Evolutionary conservation across 2,113 vertebrate genomes (phyloP).

Genomic region (Macrotus californicus): DNA sequence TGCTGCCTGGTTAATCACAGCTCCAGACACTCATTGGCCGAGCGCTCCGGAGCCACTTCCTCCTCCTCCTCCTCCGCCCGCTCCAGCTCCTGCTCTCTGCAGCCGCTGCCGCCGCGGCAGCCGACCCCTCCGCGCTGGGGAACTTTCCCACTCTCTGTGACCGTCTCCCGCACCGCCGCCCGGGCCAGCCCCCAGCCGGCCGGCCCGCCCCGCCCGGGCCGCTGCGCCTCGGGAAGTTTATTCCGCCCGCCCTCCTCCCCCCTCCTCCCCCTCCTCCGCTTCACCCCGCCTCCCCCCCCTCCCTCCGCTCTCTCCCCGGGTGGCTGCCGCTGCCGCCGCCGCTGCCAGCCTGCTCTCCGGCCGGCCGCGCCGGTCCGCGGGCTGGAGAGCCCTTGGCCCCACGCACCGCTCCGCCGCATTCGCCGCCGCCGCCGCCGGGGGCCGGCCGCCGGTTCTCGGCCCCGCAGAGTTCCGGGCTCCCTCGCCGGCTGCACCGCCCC

Average conservation of each 20-base stretch:
- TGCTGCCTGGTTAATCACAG: conserved; percentile 80
- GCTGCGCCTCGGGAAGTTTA: conserved; percentile 67
- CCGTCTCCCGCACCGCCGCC: background rate
- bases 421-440: background rate
- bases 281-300: conserved; percentile 52
- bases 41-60: conserved; percentile 82
- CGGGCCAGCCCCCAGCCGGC: background rate
- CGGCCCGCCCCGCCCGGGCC: background rate
- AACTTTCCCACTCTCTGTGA: conserved; percentile 51
- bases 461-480: conserved; percentile 61
- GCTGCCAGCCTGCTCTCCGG: conserved; percentile 38
- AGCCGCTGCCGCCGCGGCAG: conserved; percentile 58
- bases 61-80: conserved; percentile 73
- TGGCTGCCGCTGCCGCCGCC: conserved; percentile 40
- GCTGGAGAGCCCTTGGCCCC: background rate
- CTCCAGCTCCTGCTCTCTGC: conserved; percentile 59
- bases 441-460: conserved; percentile 38
- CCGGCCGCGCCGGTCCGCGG: conserved; percentile 16
- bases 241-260: conserved; percentile 52
- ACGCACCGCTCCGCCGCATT: background rate
- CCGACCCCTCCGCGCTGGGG: conserved; percentile 50
- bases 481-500: conserved; percentile 54
- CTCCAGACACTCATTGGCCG: conserved; percentile 78
- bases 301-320: conserved; percentile 50
- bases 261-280: conserved; percentile 38